These are phyloP conservation scores for Muntiacus muntjak DNA, from an alignment of 2,113 vertebrate species.

Conservation along the genomic window DNA sequence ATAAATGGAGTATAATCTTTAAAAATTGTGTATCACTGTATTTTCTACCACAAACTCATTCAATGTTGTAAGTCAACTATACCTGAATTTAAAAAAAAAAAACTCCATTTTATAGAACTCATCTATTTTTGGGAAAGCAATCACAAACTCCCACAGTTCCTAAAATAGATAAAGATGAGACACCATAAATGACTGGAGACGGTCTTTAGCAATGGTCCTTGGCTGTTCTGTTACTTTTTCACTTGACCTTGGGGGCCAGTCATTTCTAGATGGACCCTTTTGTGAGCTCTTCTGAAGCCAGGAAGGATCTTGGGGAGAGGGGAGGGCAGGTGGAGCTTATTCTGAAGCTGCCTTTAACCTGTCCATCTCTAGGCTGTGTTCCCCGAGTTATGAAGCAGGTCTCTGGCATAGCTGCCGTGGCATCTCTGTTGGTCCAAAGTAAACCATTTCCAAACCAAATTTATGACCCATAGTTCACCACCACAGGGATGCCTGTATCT, in stretches of 20 bases:
- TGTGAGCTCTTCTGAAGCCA: neutral
- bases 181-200: neutral
- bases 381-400: neutral
- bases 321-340: neutral
- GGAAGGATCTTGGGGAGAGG: neutral
- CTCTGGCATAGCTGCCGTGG: neutral
- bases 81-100: neutral
- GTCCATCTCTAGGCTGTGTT: conserved; percentile 9
- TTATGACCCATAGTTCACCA: neutral
- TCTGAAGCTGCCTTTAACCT: conserved; percentile 28
- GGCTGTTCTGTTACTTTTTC: neutral
- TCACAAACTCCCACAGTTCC: conserved; percentile 11
- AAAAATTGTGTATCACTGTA: neutral
- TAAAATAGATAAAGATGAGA: conserved; percentile 9
- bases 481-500: neutral
- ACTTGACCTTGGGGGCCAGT: neutral
- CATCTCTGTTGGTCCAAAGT: neutral
- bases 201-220: neutral
- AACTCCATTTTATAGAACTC: neutral
- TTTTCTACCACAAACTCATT: neutral
- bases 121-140: neutral
- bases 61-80: neutral
- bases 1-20: neutral
- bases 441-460: conserved; percentile 35
- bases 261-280: neutral